Conservation (phyloP, 1,140 invertebrate species). For the Caenorhabditis brenneri region DNA sequence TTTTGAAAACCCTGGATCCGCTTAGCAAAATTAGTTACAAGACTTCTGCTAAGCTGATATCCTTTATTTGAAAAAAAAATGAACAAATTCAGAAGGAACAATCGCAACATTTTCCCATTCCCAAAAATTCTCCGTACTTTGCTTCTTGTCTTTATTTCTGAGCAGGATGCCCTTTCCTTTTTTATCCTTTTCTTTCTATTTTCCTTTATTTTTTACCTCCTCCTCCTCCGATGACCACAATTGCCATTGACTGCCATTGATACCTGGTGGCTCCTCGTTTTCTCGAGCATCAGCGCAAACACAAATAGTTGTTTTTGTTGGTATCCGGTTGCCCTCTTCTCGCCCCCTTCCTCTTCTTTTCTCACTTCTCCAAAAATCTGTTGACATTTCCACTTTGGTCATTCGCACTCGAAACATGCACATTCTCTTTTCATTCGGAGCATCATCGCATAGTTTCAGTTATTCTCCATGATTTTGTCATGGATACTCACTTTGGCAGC, state of each 20-base stretch:
- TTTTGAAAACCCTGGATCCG: no score
- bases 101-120: no score
- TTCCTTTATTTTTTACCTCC: neutral
- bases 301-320: conserved; percentile 40
- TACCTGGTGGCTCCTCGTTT: conserved; percentile 29
- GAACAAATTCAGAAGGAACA: no score
- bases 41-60: no score
- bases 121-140: no score
- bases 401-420: conserved; percentile 41
- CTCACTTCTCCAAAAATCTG: conserved; percentile 40
- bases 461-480: conserved; percentile 40
- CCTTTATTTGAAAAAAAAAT: no score
- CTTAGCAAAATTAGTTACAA: no score
- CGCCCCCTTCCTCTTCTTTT: neutral
- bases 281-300: conserved; percentile 39
- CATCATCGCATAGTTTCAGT: conserved; percentile 35
- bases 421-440: neutral
- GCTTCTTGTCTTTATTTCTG: no score
- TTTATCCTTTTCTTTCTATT: neutral
- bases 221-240: conserved; percentile 9
- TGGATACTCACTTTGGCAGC: conserved; percentile 27
- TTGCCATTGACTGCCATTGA: conserved; percentile 38
- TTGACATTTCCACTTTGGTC: conserved; percentile 39
- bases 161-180: neutral
- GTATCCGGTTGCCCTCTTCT: conserved; percentile 34